Conservation (phyloP, 2,113 vertebrate species). For the Lamprologus ornatipinnis region DNA sequence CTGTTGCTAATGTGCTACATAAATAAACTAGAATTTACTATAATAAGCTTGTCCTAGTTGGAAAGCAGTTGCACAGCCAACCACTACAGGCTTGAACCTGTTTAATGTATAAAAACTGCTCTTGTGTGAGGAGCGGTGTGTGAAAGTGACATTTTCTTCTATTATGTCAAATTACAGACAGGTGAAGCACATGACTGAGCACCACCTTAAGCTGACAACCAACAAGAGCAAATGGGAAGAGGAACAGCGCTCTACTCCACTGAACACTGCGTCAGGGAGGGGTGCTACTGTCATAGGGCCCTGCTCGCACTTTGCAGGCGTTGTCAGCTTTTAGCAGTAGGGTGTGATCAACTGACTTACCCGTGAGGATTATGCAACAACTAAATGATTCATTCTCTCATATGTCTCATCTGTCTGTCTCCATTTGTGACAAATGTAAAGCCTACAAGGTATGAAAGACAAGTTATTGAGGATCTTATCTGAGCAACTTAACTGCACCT, state of each 20-base stretch:
- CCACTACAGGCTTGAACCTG: background rate
- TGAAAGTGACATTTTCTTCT: background rate
- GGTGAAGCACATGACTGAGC: background rate
- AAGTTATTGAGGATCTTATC: background rate
- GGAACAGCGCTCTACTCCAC: accelerated
- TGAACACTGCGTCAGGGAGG: background rate
- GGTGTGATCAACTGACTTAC: background rate
- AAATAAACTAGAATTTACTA: background rate
- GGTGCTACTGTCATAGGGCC: background rate
- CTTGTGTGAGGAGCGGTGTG: background rate
- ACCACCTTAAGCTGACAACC: background rate
- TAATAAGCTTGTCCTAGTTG: background rate
- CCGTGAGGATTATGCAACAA: accelerated
- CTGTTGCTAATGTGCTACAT: background rate
- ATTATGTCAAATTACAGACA: background rate
- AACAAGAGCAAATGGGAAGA: background rate
- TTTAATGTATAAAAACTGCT: background rate
- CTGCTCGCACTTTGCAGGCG: background rate
- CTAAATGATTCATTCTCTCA: background rate
- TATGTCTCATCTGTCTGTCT: background rate
- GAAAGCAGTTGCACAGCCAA: background rate
- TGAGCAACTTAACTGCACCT: background rate
- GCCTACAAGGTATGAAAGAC: background rate
- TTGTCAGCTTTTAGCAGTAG: background rate
- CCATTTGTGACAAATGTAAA: background rate